Percentiles rank a stretch among this genome's conserved stretches.
Conservation (phyloP, 2,113 vertebrate species). For the Naja naja region DNA sequence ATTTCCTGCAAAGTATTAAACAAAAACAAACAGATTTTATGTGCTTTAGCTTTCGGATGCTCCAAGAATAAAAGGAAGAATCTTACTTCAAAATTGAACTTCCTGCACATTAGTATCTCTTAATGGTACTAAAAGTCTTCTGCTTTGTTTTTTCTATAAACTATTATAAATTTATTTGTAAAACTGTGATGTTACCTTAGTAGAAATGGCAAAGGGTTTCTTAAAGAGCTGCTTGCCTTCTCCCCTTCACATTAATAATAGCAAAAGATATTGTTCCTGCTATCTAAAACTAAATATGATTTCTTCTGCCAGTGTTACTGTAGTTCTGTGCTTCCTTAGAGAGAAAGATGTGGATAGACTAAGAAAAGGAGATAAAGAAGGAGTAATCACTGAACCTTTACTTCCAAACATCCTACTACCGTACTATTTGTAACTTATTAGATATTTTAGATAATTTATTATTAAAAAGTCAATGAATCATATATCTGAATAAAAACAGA, state of each 20-base stretch:
- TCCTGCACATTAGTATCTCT: conserved; percentile 5
- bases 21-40: background rate
- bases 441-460: background rate
- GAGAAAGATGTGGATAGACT: background rate
- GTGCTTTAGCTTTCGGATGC: background rate
- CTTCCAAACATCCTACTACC: background rate
- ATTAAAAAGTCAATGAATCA: background rate
- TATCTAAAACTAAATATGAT: background rate
- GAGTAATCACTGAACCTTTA: background rate
- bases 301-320: background rate
- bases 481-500: background rate
- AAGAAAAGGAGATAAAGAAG: background rate
- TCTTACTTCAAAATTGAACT: background rate
- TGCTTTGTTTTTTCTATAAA: conserved; percentile 8
- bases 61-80: background rate
- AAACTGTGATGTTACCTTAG: background rate
- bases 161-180: conserved; percentile 8
- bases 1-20: background rate
- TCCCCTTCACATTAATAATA: background rate
- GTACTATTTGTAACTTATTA: background rate
- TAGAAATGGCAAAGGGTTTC: background rate
- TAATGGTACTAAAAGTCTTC: background rate
- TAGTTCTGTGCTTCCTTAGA: background rate
- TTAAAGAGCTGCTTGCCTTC: background rate
- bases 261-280: background rate